Evolutionary conservation across 2,113 vertebrate species (phyloP), one percentile per base, ranked within the genome.

Genomic region (Dromiciops gliroides): DNA sequence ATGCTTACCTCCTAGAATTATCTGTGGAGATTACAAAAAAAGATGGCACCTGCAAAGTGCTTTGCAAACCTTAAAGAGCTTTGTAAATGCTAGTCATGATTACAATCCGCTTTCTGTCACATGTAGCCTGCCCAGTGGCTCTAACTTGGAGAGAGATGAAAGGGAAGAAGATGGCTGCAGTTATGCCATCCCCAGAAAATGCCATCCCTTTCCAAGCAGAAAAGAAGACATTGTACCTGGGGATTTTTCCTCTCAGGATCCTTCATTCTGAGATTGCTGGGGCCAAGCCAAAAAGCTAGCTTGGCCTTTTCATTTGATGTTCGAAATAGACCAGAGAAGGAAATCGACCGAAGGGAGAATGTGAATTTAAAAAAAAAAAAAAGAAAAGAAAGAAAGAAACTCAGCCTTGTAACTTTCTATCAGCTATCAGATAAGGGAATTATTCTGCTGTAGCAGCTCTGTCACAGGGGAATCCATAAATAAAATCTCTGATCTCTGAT

Each of bases 381-480:
- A 52, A n/a, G n/a, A 26, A 26, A 53, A 53, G 24, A 52, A 52
- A 51, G 11, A 50, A 50, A 22, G 23, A 24, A 52, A 89, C 50
- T 89, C 88, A 75, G 49, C 67, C 53, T 95, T 89, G 92, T 44
- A 75, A 89, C 60, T 94, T 89, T 26, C 52, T 48, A 52, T 49
- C 90, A 37, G 44, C 89, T 91, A 37, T 97, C 93, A 52, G 92
- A 96, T 91, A 92, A 95, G 92, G 91, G 96, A 83, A 51, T 94
- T 93, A 91, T 44, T 67, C 22, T 24, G 49, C 44, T 19, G 91
- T 24, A 56, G 28, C 47, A 9, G n/a, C 22, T 93, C 90, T 44
- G 23, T 51, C 22, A 44, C 11, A 51, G 28, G 51, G 11, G 10
- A 60, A 44, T 91, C 92, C 52, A 90, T 93, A 53, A 90, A 89